Base-by-base conservation (phyloP, 1,140 invertebrate genomes). In the Cryptotermes secundus region DNA sequence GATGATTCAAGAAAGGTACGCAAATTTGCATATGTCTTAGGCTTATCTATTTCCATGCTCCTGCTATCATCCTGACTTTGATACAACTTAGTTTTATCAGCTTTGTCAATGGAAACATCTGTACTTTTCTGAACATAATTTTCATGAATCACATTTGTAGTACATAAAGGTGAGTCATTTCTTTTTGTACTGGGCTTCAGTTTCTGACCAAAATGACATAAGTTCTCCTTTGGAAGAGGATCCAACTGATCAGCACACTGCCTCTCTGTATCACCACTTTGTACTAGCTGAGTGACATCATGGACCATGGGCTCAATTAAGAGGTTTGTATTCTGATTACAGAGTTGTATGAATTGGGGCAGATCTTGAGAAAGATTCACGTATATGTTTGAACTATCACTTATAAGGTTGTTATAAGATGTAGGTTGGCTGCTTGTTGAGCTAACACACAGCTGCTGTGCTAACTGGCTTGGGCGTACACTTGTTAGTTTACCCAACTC, bases 1-100 rank as follows among this genome's bases (percentile, higher is more conserved):
- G 59, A 72, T 31, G 59, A 72, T 72, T 72, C 59, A 72, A 72
- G 59, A 72, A 72, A 72, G 1, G 59, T 72, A 72, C 59, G 59
- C 59, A 72, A 72, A 26, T 72, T 72, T 72, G n/a, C 26, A 16
- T 72, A 72, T 9, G 59, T 31, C n/a, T 72, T 72, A 0, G 59
- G 59, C 9, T n/a, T 72, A 7, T 72, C 59, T 72, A 31, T 31
- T 72, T 72, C 59, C 26, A n/a, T 12, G 26, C 31, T n/a, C n/a
- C 9, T 72, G 59, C 7, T 72, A 31, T 31, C n/a, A 7, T 72
- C 59, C 14, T 72, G 10, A 26, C 4, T 72, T 10, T 72, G n/a
- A 72, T 72, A 72, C 26, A n/a, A 10, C n/a, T 72, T 72, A 72
- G 59, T 7, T 31, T 72, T 26, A 14, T 31, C 59, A 72, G 6